Conservation (phyloP, 2,113 vertebrate species). For the Ramphastos sulfuratus region DNA sequence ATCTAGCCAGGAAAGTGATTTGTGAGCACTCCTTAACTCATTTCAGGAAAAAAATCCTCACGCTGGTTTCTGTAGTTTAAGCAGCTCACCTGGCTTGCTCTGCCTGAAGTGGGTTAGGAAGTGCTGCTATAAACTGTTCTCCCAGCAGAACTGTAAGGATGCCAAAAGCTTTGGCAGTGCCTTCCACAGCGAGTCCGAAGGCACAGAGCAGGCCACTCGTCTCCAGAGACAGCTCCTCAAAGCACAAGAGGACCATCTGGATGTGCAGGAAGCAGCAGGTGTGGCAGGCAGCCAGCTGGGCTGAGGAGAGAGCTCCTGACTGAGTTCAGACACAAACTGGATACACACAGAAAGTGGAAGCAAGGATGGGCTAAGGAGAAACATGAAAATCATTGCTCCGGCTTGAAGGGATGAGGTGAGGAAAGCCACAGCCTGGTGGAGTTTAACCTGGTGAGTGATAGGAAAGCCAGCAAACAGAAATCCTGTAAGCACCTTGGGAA, state of each 20-base stretch:
- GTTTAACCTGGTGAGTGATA: background rate
- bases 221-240: background rate
- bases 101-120: slow-evolving; percentile 26
- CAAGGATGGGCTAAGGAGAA: background rate
- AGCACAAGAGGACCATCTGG: background rate
- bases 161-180: background rate
- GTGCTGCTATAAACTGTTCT: background rate
- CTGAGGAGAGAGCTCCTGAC: background rate
- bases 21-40: background rate
- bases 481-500: background rate
- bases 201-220: background rate
- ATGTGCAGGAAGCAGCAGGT: slow-evolving; percentile 38
- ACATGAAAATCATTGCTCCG: background rate
- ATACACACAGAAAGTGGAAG: background rate
- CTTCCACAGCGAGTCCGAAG: background rate
- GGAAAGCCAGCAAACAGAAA: background rate
- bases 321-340: background rate
- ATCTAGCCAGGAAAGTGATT: background rate
- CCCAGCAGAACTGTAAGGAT: background rate
- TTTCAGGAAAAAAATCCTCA: background rate
- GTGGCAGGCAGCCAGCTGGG: background rate
- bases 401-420: background rate
- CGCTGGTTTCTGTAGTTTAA: background rate
- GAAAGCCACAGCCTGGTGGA: background rate
- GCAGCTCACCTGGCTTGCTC: background rate